Evolutionary conservation across 1,140 invertebrate genomes (phyloP).

Genomic region (Diachasma alloeum): DNA sequence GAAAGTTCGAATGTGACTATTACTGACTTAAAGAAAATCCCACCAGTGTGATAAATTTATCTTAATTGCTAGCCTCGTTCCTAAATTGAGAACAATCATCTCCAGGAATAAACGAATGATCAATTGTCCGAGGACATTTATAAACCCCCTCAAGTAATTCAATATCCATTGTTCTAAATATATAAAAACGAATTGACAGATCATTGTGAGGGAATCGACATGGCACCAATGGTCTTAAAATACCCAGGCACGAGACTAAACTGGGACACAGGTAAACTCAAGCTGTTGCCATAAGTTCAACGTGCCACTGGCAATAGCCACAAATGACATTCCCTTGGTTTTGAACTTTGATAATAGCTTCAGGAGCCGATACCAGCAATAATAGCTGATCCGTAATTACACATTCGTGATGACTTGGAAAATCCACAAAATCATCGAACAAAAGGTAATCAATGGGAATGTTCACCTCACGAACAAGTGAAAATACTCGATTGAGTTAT

Average conservation of each 20-base stretch:
- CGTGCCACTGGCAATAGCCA: background rate
- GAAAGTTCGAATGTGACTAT: no score
- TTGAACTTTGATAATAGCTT: background rate
- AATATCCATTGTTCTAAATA: background rate
- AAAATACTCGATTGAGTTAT: background rate
- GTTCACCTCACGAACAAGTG: no score
- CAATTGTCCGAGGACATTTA: background rate
- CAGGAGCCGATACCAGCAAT: background rate
- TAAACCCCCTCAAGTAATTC: no score
- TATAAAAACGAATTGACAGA: background rate
- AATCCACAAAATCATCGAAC: no score
- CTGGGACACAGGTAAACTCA: background rate
- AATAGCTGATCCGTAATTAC: no score
- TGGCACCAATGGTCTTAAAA: background rate
- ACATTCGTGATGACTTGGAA: no score
- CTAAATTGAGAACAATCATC: no score
- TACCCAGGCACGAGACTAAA: background rate
- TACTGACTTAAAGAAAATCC: no score
- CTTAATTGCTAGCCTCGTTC: no score
- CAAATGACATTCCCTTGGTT: background rate
- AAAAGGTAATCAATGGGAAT: no score
- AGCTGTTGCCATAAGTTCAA: background rate
- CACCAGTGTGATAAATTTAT: no score
- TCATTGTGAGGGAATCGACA: background rate
- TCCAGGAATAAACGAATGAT: background rate